Evolutionary conservation across 2,888 invertebrate genomes (phyloP).

Genomic region (Drosophila borealis): DNA sequence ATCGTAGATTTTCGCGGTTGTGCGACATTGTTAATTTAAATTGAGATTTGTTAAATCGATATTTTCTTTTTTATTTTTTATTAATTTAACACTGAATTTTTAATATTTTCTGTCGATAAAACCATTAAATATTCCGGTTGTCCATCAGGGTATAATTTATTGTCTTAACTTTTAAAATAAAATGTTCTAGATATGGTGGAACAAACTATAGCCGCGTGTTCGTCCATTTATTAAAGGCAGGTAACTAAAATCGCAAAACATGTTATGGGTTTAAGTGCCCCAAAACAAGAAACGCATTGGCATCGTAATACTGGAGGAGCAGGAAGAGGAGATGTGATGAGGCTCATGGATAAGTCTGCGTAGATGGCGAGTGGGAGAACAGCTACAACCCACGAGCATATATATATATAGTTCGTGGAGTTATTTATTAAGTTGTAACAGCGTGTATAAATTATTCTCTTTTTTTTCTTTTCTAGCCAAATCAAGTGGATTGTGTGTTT

Average conservation of each 20-base stretch:
- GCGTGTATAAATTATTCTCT: conserved; percentile 5
- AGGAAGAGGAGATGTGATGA: conserved; percentile 24
- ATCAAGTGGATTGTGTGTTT: conserved; percentile 30
- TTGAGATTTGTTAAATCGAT: conserved; percentile 19
- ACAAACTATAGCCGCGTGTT: conserved; percentile 30
- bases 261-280: conserved; percentile 12
- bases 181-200: conserved; percentile 7
- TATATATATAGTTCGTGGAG: conserved; percentile 27
- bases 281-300: conserved; percentile 24
- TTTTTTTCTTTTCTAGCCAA: not conserved
- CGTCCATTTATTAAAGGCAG: conserved; percentile 32
- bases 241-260: conserved; percentile 39
- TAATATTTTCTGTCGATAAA: conserved; percentile 3
- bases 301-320: conserved; percentile 37
- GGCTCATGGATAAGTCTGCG: conserved; percentile 45
- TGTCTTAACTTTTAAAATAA: not conserved
- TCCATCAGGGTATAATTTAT: not conserved
- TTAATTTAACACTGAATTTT: conserved; percentile 23
- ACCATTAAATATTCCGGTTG: conserved; percentile 1
- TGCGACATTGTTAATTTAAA: conserved; percentile 73
- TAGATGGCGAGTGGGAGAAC: conserved; percentile 76
- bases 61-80: conserved; percentile 4
- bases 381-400: conserved; percentile 53
- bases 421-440: conserved; percentile 19
- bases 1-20: conserved; percentile 84